A percentile compares a stretch with the other conserved stretches of the same genome.
Evolutionary conservation across 2,888 invertebrate genomes (phyloP).

Genomic region (Eudemis profundana): DNA sequence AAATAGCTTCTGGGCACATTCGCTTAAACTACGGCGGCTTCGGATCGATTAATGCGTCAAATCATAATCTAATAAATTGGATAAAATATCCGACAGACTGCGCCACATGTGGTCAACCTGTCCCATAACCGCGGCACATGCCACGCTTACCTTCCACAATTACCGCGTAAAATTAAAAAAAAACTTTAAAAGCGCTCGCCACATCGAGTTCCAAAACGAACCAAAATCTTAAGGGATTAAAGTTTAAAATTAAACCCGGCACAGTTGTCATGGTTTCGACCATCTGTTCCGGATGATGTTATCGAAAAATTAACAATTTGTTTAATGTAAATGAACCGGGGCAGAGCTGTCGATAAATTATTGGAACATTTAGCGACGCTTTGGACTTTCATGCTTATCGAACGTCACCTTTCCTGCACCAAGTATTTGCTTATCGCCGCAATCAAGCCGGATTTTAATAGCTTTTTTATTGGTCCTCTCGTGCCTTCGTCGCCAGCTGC

Average conservation of each 20-base stretch:
- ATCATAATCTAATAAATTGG: constrained; percentile 73
- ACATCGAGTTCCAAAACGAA: constrained; percentile 42
- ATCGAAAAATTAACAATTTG: constrained; percentile 86
- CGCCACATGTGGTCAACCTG: constrained; percentile 84
- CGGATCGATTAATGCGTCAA: constrained; percentile 67
- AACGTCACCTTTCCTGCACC: constrained; percentile 80
- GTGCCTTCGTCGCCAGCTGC: constrained; percentile 66
- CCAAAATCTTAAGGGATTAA: constrained; percentile 44
- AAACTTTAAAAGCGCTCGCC: constrained; percentile 60
- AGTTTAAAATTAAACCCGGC: constrained; percentile 49
- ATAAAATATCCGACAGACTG: constrained; percentile 79
- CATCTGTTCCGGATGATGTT: constrained; percentile 84
- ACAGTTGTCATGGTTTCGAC: constrained; percentile 55
- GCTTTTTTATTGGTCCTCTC: constrained; percentile 61
- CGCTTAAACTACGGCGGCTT: constrained; percentile 66
- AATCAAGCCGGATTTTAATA: constrained; percentile 72
- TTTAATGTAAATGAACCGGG: constrained; percentile 84
- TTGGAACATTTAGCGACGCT: constrained; percentile 75
- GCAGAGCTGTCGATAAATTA: constrained; percentile 81
- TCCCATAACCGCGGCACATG: constrained; percentile 83
- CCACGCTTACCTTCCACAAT: constrained; percentile 79
- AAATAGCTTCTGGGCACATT: constrained; percentile 64
- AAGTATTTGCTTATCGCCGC: constrained; percentile 73
- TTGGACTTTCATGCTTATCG: constrained; percentile 76
- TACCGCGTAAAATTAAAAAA: constrained; percentile 72